These are phyloP conservation scores for Rousettus leschenaultii DNA, from an alignment of 2,113 vertebrate species.

Conservation along the genomic window DNA sequence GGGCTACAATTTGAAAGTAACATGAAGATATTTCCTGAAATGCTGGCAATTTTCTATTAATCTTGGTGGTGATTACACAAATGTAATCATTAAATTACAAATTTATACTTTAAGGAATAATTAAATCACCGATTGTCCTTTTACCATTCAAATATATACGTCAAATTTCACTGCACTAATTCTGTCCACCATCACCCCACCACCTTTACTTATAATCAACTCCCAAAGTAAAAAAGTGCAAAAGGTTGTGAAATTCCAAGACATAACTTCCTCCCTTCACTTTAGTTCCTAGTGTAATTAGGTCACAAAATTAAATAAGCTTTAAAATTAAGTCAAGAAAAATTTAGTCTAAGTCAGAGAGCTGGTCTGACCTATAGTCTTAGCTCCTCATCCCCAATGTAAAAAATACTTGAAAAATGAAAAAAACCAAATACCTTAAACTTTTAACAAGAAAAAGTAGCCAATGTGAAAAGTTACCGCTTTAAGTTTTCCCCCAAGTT, in stretches of 20 bases:
- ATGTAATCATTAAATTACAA: background rate
- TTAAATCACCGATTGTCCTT: background rate
- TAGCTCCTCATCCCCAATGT: background rate
- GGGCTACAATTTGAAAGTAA: background rate
- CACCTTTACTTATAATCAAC: background rate
- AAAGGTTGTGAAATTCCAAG: background rate
- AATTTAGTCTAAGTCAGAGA: background rate
- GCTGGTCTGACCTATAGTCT: background rate
- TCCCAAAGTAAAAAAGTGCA: background rate
- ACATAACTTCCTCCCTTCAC: background rate
- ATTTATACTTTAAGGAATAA: background rate
- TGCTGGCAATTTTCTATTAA: background rate
- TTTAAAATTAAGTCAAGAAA: background rate
- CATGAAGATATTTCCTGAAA: background rate
- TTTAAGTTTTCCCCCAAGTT: background rate
- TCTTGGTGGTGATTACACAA: background rate
- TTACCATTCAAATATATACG: background rate
- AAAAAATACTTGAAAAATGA: background rate
- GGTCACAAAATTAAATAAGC: constrained; percentile 8
- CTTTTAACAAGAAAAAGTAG: background rate
- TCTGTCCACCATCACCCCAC: background rate
- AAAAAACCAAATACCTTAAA: background rate
- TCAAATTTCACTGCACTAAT: background rate
- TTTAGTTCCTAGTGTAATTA: background rate
- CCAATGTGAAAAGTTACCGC: background rate